Evolutionary conservation across 1,140 invertebrate species (phyloP).

Genomic region (Ericerus pela): DNA sequence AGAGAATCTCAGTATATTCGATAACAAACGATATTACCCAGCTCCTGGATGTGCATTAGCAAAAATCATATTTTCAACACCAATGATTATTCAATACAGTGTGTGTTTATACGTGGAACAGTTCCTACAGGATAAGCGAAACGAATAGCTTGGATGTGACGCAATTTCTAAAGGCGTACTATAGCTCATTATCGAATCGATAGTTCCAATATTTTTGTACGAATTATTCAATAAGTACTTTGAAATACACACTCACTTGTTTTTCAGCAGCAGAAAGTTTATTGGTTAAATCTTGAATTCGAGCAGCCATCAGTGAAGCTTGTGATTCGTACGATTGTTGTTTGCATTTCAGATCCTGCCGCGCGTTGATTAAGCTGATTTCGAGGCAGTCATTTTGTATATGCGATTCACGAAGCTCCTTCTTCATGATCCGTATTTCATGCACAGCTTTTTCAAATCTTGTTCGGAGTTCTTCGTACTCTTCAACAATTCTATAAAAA

Average conservation of each 20-base stretch:
- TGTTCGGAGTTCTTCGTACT: slow-evolving; percentile 54
- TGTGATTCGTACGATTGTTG: slow-evolving; percentile 56
- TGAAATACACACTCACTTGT: slow-evolving; percentile 33
- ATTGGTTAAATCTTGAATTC: slow-evolving; percentile 65
- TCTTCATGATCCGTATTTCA: slow-evolving; percentile 66
- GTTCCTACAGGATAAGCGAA: no score
- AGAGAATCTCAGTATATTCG: no score
- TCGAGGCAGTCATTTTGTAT: slow-evolving; percentile 63
- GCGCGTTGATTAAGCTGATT: slow-evolving; percentile 51
- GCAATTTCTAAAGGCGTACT: no score
- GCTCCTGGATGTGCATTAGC: no score
- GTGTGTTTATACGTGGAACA: no score
- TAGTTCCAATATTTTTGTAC: no score
- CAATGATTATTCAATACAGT: no score
- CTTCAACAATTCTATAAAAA: slow-evolving; percentile 48
- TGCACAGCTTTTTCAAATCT: slow-evolving; percentile 66
- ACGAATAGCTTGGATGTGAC: no score
- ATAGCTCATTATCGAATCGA: no score
- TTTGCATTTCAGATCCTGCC: slow-evolving; percentile 50
- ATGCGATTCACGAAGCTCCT: slow-evolving; percentile 63
- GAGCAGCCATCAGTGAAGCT: slow-evolving; percentile 60
- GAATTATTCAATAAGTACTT: not conserved
- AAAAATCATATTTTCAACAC: no score
- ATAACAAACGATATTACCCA: no score
- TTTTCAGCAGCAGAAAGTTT: slow-evolving; percentile 69